These are phyloP conservation scores for Lagopus muta DNA, from an alignment of 2,113 vertebrate species.

Conservation along the genomic window DNA sequence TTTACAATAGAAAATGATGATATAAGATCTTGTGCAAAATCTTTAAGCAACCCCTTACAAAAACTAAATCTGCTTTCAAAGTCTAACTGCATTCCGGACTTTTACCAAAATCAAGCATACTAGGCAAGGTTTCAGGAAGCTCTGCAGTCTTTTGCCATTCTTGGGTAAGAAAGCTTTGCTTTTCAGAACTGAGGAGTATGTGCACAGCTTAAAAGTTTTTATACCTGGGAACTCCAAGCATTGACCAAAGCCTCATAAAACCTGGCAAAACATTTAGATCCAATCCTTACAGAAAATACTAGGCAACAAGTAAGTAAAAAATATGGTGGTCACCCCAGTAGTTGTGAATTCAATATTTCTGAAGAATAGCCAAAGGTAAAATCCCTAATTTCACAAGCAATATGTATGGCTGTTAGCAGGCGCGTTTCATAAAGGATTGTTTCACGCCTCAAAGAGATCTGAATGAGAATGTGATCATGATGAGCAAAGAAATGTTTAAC, in stretches of 20 bases:
- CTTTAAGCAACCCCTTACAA: neutral
- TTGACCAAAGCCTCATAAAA: neutral
- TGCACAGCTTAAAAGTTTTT: neutral
- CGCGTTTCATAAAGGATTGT: neutral
- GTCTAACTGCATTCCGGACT: neutral
- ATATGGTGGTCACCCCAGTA: neutral
- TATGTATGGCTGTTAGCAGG: neutral
- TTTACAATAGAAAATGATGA: neutral
- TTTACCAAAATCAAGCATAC: neutral
- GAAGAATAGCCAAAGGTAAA: neutral
- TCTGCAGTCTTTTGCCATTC: neutral
- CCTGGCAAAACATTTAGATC: neutral
- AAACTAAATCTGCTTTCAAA: neutral
- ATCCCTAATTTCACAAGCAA: neutral
- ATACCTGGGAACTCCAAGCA: neutral
- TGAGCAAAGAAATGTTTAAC: neutral
- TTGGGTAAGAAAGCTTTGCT: neutral
- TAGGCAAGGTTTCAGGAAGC: neutral
- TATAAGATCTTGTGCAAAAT: neutral
- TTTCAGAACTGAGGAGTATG: neutral
- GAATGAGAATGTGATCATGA: neutral
- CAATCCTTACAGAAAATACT: neutral
- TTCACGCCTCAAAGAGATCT: neutral
- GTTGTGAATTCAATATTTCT: neutral
- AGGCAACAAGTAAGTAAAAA: neutral